Base-by-base conservation (phyloP, 2,888 invertebrate species). In the Eurois occulta region DNA sequence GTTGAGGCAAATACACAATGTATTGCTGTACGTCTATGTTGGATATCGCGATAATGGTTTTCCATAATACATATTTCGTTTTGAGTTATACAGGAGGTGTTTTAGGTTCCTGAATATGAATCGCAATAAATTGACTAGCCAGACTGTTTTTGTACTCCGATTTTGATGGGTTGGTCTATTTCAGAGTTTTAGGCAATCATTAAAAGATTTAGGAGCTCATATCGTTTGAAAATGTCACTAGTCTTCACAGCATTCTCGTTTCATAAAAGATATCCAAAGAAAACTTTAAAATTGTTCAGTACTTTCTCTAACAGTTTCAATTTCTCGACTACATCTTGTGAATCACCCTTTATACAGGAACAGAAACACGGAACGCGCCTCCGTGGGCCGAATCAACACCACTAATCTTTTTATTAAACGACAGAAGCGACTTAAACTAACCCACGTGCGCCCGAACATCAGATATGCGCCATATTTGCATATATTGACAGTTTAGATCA, bases 401-500 rank as follows among this genome's bases (percentile, higher is more conserved):
- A 91, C 92, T 92, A 91, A 96, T 96, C 96, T 94, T 93, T 82
- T 92, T 94, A 95, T 93, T 94, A 94, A 94, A 94, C 93, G 87
- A 94, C 94, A 93, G 94, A 91, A 94, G 94, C 94, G 88, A 91
- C 91, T 90, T 87, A 89, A 92, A 90, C 91, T 93, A 92, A 88
- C 95, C 95, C 95, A 95, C 96, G 95, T 95, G 94, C 93, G 85
- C 87, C 78, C 86, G 83, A 88, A 88, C 93, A 95, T 95, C 95
- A 91, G 96, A 95, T 95, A 94, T 88, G 80, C 77, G 78, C 81
- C 86, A 84, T 81, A 95, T 96, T 96, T 95, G 95, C 96, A 96
- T 96, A 93, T 92, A 94, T 95, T 94, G 94, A 95, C 95, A 94
- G 94, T 92, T 95, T 93, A 94, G 93, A 94, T 93, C 93, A 92